phyloP scores from a whole-genome alignment of 2,888 invertebrate genomes.

The Bombylius major region DNA sequence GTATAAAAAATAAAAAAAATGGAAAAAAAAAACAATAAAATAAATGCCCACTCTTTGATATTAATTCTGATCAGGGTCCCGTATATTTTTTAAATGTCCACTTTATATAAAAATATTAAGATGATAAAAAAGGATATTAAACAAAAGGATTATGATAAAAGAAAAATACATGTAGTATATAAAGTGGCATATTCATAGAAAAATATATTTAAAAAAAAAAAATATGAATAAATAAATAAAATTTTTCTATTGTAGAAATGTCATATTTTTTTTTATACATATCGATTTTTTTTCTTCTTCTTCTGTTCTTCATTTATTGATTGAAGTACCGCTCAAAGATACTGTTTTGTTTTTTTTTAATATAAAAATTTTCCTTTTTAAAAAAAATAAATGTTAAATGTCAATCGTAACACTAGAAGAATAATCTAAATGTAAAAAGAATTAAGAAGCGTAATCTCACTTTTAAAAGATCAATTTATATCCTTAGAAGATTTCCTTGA shows the following conservation, averaged over 20 bases:
- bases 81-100: conserved; percentile 8
- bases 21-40: not conserved
- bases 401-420: conserved; percentile 8
- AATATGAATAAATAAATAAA: not conserved
- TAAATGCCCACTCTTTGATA: not conserved
- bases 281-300: not conserved
- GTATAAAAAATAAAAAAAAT: not conserved
- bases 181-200: not conserved
- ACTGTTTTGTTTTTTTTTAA: not conserved
- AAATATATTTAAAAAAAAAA: not conserved
- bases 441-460: too few relatives aligned
- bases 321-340: conserved; percentile 1
- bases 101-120: not conserved
- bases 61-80: not conserved
- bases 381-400: not conserved
- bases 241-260: too few relatives aligned
- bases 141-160: conserved; percentile 5
- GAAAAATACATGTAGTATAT: not conserved
- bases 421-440: too few relatives aligned
- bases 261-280: not conserved
- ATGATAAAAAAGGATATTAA: conserved; percentile 1
- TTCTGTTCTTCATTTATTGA: not conserved
- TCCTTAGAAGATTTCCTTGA: too few relatives aligned
- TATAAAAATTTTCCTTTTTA: not conserved
- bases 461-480: too few relatives aligned